These are phyloP conservation scores for Catharus ustulatus DNA, from an alignment of 2,797 vertebrate species.

Conservation along the genomic window DNA sequence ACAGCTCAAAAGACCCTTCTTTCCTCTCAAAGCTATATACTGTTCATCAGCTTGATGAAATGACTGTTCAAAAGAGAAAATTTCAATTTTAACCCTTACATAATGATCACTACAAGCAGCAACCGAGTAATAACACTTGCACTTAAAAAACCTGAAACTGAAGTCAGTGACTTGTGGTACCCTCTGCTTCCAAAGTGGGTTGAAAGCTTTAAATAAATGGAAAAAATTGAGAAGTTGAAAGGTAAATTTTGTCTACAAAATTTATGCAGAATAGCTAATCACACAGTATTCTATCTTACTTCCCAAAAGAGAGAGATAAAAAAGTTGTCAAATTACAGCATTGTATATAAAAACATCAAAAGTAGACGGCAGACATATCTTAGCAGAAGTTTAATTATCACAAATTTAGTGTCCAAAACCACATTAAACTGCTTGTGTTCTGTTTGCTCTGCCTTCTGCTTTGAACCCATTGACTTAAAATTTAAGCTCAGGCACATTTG, in stretches of 20 bases:
- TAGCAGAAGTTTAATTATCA: not conserved
- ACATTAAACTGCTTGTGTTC: not conserved
- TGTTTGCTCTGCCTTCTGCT: not conserved
- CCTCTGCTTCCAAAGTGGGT: not conserved
- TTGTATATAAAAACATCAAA: not conserved
- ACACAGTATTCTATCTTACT: not conserved
- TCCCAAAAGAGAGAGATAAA: not conserved
- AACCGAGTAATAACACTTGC: not conserved
- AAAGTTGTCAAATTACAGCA: not conserved
- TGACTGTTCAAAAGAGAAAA: conserved; percentile 12
- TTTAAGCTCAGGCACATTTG: not conserved
- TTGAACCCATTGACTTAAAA: not conserved
- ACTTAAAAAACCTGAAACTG: not conserved
- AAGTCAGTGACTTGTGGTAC: not conserved
- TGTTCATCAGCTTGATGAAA: conserved; percentile 6
- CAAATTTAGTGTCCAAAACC: not conserved
- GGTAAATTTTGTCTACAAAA: not conserved
- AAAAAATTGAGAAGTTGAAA: not conserved
- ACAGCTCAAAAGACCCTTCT: not conserved
- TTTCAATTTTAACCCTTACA: conserved; percentile 4
- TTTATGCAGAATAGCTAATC: not conserved
- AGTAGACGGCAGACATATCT: not conserved
- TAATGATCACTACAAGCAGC: not conserved
- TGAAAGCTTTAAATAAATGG: not conserved
- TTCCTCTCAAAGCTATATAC: not conserved